Evolutionary conservation across 2,797 vertebrate species (phyloP).

Genomic region (Crenuchus spilurus): DNA sequence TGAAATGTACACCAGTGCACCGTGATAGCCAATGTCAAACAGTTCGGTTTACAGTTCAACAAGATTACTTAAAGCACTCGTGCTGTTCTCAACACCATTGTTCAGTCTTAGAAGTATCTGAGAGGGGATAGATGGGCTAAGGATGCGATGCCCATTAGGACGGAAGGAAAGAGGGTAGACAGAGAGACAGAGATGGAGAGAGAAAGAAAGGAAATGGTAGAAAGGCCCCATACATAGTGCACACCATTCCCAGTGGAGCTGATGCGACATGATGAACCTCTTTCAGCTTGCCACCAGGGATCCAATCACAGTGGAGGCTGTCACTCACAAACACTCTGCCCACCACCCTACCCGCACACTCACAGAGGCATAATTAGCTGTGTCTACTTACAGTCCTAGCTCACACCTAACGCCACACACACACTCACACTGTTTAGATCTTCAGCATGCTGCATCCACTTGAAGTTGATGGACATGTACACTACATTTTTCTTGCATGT

Average conservation of each 20-base stretch:
- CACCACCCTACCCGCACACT: conserved; percentile 58
- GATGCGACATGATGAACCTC: conserved; percentile 37
- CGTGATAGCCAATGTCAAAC: conserved; percentile 38
- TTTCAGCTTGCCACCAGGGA: conserved; percentile 57
- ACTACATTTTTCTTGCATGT: neutral
- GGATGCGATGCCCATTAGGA: conserved; percentile 8
- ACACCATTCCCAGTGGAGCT: conserved; percentile 48
- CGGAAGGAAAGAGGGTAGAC: neutral
- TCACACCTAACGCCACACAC: conserved; percentile 11
- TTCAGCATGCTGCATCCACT: neutral
- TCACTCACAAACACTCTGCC: conserved; percentile 50
- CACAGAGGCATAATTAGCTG: conserved; percentile 59
- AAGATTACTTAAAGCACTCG: conserved; percentile 2
- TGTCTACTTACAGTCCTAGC: conserved; percentile 42
- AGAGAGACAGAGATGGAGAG: neutral
- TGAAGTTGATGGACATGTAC: neutral
- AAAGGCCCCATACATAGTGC: neutral
- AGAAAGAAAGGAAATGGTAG: neutral
- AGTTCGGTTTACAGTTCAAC: conserved; percentile 40
- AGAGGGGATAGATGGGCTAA: conserved; percentile 18
- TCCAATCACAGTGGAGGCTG: conserved; percentile 57
- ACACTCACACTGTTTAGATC: conserved; percentile 4
- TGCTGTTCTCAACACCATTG: conserved; percentile 21
- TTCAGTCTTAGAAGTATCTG: neutral
- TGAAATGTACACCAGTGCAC: conserved; percentile 34